A percentile compares a stretch with the other conserved stretches of the same genome.
These are phyloP conservation scores for Neolamprologus kungweensis DNA, from an alignment of 2,113 vertebrate species.

Conservation along the genomic window DNA sequence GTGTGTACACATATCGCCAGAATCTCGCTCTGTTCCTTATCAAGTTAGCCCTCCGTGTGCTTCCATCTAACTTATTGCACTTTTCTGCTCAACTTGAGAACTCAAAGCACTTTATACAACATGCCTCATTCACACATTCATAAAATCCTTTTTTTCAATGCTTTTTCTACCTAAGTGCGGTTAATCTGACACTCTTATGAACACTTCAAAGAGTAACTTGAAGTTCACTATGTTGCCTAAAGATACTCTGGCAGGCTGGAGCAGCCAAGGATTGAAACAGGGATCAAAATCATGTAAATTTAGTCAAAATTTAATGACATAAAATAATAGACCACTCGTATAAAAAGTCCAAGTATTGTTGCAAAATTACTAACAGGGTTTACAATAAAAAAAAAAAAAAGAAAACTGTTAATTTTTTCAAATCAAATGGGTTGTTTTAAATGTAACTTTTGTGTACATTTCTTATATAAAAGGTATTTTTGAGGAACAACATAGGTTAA, in stretches of 20 bases:
- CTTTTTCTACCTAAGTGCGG: background rate
- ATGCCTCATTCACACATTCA: background rate
- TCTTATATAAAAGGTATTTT: fast-evolving
- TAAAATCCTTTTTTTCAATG: background rate
- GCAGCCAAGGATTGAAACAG: background rate
- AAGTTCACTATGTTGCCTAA: background rate
- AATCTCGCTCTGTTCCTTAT: background rate
- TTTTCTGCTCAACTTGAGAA: background rate
- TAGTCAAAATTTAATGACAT: fast-evolving
- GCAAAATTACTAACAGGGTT: background rate
- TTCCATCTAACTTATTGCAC: background rate
- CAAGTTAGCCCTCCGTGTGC: fast-evolving
- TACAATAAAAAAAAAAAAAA: background rate
- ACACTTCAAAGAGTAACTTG: background rate
- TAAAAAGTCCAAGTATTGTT: background rate
- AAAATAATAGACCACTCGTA: background rate
- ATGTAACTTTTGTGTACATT: background rate
- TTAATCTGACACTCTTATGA: background rate
- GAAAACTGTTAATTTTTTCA: background rate
- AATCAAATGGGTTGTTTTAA: background rate
- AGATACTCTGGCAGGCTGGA: background rate
- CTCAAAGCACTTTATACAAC: background rate
- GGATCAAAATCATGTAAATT: background rate
- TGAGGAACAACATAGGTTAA: fast-evolving
- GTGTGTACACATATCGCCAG: background rate